Conservation (phyloP, 2,113 vertebrate species). For the Chiloscyllium plagiosum region DNA sequence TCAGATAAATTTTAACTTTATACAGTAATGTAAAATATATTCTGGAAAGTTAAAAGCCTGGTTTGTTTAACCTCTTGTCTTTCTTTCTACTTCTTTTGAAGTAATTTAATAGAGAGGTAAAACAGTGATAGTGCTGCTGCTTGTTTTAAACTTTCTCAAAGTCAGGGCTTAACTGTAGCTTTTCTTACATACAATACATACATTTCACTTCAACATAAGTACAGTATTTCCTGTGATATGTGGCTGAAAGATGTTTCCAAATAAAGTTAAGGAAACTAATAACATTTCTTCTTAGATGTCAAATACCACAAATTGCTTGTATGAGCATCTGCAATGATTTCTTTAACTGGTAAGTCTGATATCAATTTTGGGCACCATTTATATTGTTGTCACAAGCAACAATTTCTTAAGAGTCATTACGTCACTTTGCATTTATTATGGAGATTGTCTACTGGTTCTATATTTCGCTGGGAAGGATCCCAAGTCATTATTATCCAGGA, state of each 20-base stretch:
- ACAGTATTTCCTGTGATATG: not conserved
- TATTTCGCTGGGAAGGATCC: too few relatives aligned
- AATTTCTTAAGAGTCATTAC: not conserved
- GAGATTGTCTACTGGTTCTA: not conserved
- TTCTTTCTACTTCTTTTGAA: not conserved
- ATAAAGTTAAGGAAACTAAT: not conserved
- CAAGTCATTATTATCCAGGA: too few relatives aligned
- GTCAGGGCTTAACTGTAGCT: not conserved
- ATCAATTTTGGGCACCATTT: not conserved
- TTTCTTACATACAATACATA: not conserved
- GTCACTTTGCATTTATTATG: not conserved
- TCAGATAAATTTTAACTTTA: not conserved
- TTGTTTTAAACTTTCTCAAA: not conserved
- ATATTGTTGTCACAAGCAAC: not conserved
- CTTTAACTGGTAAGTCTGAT: not conserved
- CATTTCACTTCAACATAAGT: not conserved
- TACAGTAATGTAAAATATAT: not conserved
- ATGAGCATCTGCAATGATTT: not conserved
- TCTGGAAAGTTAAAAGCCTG: not conserved
- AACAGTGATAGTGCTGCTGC: not conserved
- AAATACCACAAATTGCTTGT: not conserved
- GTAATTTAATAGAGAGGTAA: not conserved
- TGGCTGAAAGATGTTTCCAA: not conserved
- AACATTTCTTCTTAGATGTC: not conserved
- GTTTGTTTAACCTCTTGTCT: not conserved